phyloP scores from a whole-genome alignment of 2,113 vertebrate genomes.

The Rhegmatorhina hoffmannsi region DNA sequence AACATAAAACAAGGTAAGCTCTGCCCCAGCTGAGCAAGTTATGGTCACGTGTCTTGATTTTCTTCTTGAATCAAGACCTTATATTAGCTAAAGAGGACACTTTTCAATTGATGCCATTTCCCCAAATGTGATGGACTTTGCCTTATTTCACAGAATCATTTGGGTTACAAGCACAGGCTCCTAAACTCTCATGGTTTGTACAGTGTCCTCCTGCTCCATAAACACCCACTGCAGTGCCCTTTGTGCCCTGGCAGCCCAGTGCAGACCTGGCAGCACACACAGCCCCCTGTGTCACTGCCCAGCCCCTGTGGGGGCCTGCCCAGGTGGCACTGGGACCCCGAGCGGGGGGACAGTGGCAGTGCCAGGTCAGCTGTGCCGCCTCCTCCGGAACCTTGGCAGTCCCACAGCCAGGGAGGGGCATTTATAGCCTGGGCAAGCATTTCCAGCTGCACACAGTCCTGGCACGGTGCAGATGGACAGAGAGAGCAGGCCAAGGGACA shows the following conservation, averaged over 20 bases:
- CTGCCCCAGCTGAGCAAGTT: neutral
- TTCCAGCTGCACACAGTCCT: neutral
- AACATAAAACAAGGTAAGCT: neutral
- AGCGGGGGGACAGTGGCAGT: no score
- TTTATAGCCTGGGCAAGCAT: constrained; percentile 48
- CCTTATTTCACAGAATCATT: neutral
- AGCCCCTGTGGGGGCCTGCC: constrained; percentile 57
- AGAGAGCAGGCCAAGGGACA: constrained; percentile 5
- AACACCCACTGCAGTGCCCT: constrained; percentile 54
- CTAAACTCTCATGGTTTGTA: neutral
- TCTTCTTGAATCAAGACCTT: neutral
- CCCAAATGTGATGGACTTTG: neutral
- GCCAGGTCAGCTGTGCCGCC: no score
- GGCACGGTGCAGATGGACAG: neutral
- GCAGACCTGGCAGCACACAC: constrained; percentile 66
- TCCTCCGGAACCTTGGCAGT: no score
- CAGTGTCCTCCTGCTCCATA: constrained; percentile 25
- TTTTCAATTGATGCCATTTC: neutral
- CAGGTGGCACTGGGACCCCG: neutral
- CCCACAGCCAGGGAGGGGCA: neutral
- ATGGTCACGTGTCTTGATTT: neutral
- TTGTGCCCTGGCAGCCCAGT: constrained; percentile 23
- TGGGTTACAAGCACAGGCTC: neutral
- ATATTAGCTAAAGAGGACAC: neutral
- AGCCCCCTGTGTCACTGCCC: constrained; percentile 53